Conservation (phyloP, 2,888 invertebrate genomes). For the Malacosoma neustria region DNA sequence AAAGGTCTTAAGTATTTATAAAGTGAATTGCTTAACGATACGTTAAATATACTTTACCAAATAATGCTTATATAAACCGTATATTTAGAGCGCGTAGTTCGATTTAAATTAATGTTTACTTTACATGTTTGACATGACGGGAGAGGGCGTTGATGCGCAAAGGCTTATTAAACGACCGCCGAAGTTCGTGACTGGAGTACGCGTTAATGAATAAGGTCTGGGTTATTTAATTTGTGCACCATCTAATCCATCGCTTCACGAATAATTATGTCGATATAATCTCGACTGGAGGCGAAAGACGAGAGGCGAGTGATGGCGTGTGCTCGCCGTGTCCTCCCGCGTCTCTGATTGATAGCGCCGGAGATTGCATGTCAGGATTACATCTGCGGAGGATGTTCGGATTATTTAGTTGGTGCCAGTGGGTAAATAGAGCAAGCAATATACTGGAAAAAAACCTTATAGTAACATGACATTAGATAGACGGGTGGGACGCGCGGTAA, state of each 20-base stretch:
- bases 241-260: constrained; percentile 8
- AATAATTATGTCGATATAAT: constrained; percentile 13
- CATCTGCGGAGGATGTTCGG: constrained; percentile 63
- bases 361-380: constrained; percentile 72
- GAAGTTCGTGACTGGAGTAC: constrained; percentile 7
- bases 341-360: constrained; percentile 60
- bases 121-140: constrained; percentile 4
- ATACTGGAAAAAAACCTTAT: constrained; percentile 34
- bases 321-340: constrained; percentile 14
- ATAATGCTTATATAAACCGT: too few relatives aligned
- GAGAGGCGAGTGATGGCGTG: not conserved
- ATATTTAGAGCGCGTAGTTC: not conserved
- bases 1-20: too few relatives aligned
- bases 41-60: too few relatives aligned
- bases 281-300: constrained; percentile 2
- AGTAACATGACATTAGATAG: constrained; percentile 19
- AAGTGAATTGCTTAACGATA: not conserved
- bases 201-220: constrained; percentile 1
- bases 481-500: constrained; percentile 20
- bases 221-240: constrained; percentile 1
- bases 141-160: constrained; percentile 3
- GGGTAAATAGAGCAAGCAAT: constrained; percentile 46
- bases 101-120: constrained; percentile 3
- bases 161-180: constrained; percentile 8
- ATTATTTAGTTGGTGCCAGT: constrained; percentile 57